Conservation (phyloP, 2,113 vertebrate genomes). For the Macrotis lagotis region DNA sequence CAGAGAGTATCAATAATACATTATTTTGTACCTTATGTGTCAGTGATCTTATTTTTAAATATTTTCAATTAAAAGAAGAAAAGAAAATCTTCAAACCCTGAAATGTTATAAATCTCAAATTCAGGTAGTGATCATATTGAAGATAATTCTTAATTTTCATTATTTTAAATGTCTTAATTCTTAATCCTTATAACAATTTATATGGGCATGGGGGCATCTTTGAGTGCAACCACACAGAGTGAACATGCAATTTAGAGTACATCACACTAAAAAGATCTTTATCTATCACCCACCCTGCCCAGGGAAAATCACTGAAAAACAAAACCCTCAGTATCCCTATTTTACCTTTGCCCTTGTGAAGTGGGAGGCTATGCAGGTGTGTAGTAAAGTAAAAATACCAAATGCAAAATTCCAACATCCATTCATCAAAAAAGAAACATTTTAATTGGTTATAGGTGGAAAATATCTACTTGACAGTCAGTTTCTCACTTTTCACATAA, state of each 20-base stretch:
- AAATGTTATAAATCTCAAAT: conserved; percentile 72
- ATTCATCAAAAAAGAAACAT: conserved; percentile 90
- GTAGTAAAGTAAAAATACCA: conserved; percentile 80
- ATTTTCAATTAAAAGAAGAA: conserved; percentile 67
- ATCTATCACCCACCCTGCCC: conserved; percentile 56
- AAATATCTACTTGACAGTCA: conserved; percentile 90
- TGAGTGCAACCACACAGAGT: conserved; percentile 62
- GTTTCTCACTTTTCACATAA: conserved; percentile 89
- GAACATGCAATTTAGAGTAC: conserved; percentile 72
- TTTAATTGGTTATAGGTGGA: conserved; percentile 90
- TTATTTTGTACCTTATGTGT: conserved; percentile 84
- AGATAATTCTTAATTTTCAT: background rate
- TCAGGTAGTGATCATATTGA: conserved; percentile 52
- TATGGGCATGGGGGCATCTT: conserved; percentile 61
- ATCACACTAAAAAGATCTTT: conserved; percentile 56
- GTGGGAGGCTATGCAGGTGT: conserved; percentile 78
- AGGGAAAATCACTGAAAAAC: conserved; percentile 50
- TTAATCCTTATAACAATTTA: background rate
- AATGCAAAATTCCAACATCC: conserved; percentile 84
- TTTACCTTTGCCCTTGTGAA: conserved; percentile 72
- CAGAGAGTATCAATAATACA: conserved; percentile 85
- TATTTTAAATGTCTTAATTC: background rate
- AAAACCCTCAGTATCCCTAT: conserved; percentile 65
- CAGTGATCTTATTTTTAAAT: conserved; percentile 76
- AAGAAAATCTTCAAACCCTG: conserved; percentile 69